These are phyloP conservation scores for Tuberolachnus salignus DNA, from an alignment of 2,888 invertebrate genomes.

Conservation along the genomic window DNA sequence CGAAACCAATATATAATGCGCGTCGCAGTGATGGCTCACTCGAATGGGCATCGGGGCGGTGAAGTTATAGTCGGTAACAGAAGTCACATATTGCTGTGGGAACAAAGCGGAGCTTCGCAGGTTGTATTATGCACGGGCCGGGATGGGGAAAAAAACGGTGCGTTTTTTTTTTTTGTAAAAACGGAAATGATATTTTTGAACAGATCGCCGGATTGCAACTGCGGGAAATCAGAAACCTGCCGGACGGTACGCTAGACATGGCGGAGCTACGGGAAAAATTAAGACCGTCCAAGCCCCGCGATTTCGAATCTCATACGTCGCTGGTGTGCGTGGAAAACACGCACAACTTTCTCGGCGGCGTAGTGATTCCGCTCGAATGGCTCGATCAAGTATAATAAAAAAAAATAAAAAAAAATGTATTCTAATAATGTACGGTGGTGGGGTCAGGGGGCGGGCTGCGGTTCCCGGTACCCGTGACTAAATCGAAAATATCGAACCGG, in stretches of 20 bases:
- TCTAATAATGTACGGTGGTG: too few species aligned
- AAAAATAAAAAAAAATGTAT: too few species aligned
- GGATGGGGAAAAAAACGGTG: too few species aligned
- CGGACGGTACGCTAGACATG: conserved; percentile 86
- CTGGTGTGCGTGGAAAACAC: conserved; percentile 90
- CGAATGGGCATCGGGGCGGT: conserved; percentile 75
- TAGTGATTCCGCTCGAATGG: conserved; percentile 80
- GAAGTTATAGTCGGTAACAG: conserved; percentile 87
- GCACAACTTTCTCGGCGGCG: conserved; percentile 87
- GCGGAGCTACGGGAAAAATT: conserved; percentile 72
- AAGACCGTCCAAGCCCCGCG: conserved; percentile 66
- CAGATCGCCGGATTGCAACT: conserved; percentile 79
- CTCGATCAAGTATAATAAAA: conserved; percentile 67
- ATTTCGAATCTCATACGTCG: conserved; percentile 80
- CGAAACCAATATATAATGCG: neutral
- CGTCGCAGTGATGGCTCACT: conserved; percentile 83
- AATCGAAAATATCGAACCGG: too few species aligned
- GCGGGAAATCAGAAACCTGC: conserved; percentile 73
- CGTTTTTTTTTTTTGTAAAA: too few species aligned
- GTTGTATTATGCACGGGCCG: too few species aligned
- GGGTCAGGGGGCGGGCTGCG: too few species aligned
- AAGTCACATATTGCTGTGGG: conserved; percentile 84
- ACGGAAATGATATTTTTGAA: conserved; percentile 50
- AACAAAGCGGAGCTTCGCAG: conserved; percentile 78
- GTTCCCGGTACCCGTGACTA: too few species aligned